Conservation (phyloP, 2,888 invertebrate genomes). For the Perizoma affinitatum region DNA sequence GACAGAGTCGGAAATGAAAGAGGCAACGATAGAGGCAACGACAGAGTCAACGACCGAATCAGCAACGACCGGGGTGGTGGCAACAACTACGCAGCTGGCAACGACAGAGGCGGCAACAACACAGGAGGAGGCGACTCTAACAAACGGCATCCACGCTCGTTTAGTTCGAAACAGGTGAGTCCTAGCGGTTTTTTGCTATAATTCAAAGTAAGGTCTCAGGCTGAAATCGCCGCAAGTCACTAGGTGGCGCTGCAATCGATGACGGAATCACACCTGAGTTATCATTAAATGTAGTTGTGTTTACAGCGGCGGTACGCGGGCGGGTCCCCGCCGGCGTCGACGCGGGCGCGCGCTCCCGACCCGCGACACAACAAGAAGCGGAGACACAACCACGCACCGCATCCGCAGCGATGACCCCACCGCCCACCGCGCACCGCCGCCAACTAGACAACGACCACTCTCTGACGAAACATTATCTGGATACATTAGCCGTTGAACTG, state of each 20-base stretch:
- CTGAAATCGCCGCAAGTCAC: too few species aligned
- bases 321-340: conserved; percentile 29
- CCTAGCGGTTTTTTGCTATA: too few species aligned
- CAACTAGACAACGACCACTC: too few species aligned
- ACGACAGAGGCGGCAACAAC: conserved; percentile 36
- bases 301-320: conserved; percentile 52
- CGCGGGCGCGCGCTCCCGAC: conserved; percentile 31
- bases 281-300: too few species aligned
- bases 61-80: background rate
- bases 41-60: background rate
- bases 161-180: conserved; percentile 47
- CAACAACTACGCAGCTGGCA: conserved; percentile 9
- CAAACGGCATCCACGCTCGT: conserved; percentile 46
- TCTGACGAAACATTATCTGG: too few species aligned
- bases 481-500: too few species aligned
- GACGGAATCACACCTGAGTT: too few species aligned
- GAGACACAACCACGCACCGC: conserved; percentile 51
- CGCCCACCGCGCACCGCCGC: conserved; percentile 7
- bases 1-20: conserved; percentile 17
- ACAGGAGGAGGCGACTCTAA: conserved; percentile 41
- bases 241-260: too few species aligned
- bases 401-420: conserved; percentile 57
- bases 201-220: too few species aligned
- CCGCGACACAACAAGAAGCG: conserved; percentile 59
- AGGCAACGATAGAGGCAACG: conserved; percentile 29